Evolutionary conservation across 92 coral and sea anemone species (phyloP).

Genomic region (Parazoanthus darwini): DNA sequence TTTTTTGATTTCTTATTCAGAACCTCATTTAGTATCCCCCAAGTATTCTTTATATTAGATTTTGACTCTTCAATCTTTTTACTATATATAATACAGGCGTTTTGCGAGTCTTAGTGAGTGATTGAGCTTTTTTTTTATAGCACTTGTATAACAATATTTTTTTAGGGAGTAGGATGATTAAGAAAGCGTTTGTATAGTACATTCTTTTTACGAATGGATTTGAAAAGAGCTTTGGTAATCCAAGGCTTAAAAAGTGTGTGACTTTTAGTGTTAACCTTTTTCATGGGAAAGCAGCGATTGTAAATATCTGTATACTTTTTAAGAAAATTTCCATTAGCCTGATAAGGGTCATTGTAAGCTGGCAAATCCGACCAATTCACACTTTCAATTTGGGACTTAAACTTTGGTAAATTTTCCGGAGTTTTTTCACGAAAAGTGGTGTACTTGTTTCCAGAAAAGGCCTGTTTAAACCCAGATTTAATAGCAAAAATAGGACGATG

Average conservation of each 20-base stretch:
- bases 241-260: slow-evolving; percentile 45
- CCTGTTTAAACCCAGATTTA: neutral
- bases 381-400: slow-evolving; percentile 18
- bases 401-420: slow-evolving; percentile 25
- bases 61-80: no score
- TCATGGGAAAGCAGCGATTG: slow-evolving; percentile 32
- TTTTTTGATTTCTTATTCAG: slow-evolving; percentile 26
- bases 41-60: no score
- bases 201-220: slow-evolving; percentile 17
- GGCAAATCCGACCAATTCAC: slow-evolving; percentile 42
- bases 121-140: slow-evolving; percentile 50
- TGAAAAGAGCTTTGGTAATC: slow-evolving; percentile 37
- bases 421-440: neutral
- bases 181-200: slow-evolving; percentile 41
- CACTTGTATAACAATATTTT: slow-evolving; percentile 16
- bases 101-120: neutral
- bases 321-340: slow-evolving; percentile 35
- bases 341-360: neutral
- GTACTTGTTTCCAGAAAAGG: neutral
- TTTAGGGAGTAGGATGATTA: slow-evolving; percentile 15
- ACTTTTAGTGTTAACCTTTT: slow-evolving; percentile 26
- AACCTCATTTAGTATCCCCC: no score
- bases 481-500: slow-evolving; percentile 63
- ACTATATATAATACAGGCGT: no score
- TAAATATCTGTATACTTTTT: neutral